Base-by-base conservation (phyloP, 1,140 invertebrate genomes). In the Macrocentrus cingulum region DNA sequence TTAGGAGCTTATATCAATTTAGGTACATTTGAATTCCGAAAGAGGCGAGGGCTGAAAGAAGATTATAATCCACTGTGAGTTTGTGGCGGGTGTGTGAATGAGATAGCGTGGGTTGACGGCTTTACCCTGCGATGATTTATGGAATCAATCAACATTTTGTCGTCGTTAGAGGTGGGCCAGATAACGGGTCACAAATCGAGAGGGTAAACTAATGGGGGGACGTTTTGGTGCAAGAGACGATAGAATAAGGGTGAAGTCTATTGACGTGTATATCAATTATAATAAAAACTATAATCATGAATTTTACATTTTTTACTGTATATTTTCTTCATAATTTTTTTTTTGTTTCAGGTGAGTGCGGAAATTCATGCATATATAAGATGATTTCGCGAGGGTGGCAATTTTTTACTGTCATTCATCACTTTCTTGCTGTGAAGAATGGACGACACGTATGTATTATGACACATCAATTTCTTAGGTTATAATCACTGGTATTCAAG, bases 11-110 rank as follows among this genome's bases (percentile, higher is more conserved):
- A 29, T 15, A 39, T 39, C 62, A 64, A 68, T 65, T 60, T 53
- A 59, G 39, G 7, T 64, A 63, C 63, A 68, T 70, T 59, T 62
- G 53, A 64, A 68, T 66, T 68, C 61, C 48, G 25, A 9, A 29
- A 9, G 25, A 29, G 25, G 25, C 4, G 25, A 9, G 25, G 25
- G 9, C 4, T 5, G 25, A 29, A 29, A 29, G 25, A 41, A 57
- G 59, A 60, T 49, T 49, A 49, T 34, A 49, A 29, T 29, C 25
- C 25, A 29, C 9, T 25, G 18, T 53, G 29, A 18, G 15, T 45
- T 19, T 41, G 37, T 41, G 15, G 23, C 19, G 54, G 41, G 59
- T 53, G 61, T 58, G 49, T 42, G 54, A 29, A 56, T 57, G 49
- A 59, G 46, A 59, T 60, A 57, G 52, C 34, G 51, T 39, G 37